Evolutionary conservation across 2,797 vertebrate species (phyloP).

Genomic region (Clarias pachynema): DNA sequence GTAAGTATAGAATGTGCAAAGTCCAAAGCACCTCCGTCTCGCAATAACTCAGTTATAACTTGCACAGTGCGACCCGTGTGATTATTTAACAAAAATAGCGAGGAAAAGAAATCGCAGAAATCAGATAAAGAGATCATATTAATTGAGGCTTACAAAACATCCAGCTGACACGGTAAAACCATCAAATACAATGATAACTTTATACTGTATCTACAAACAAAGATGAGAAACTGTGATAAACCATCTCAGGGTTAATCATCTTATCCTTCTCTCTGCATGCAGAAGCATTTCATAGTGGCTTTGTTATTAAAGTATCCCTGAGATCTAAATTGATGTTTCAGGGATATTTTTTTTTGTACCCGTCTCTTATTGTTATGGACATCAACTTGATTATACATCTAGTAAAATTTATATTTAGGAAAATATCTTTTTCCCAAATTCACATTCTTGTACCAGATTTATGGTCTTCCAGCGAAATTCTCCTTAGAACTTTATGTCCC

Average conservation of each 20-base stretch:
- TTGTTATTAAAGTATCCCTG: neutral
- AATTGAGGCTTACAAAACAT: constrained; percentile 30
- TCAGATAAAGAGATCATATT: constrained; percentile 19
- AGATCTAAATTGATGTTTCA: neutral
- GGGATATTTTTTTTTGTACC: neutral
- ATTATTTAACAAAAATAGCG: neutral
- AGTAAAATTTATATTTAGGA: neutral
- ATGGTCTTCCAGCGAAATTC: neutral
- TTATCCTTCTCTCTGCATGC: neutral
- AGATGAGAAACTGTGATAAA: neutral
- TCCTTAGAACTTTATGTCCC: neutral
- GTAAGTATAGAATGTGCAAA: neutral
- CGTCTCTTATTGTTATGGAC: neutral
- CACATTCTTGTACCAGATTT: neutral
- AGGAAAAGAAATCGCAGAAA: constrained; percentile 12
- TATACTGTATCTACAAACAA: neutral
- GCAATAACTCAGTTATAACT: neutral
- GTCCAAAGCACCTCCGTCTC: neutral
- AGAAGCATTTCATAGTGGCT: neutral
- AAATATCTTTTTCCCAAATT: neutral
- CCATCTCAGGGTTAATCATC: neutral
- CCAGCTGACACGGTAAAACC: constrained; percentile 35
- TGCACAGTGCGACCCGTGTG: neutral
- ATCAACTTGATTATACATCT: neutral
- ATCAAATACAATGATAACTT: constrained; percentile 28